Evolutionary conservation across 2,888 invertebrate species (phyloP).

Genomic region (Drosophila paramelanica): DNA sequence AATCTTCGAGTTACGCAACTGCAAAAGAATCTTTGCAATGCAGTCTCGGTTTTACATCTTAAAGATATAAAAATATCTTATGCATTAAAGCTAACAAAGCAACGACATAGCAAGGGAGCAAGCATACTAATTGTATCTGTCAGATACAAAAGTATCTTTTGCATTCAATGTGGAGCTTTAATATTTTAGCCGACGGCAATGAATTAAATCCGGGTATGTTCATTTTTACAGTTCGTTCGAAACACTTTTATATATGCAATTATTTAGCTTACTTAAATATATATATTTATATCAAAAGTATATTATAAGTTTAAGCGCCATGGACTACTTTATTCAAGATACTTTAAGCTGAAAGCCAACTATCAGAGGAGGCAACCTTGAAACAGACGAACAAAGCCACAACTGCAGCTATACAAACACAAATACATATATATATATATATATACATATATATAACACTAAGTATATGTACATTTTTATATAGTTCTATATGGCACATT

Average conservation of each 20-base stretch:
- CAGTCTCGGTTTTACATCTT: not conserved
- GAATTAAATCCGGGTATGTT: too few species aligned
- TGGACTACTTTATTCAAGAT: not conserved
- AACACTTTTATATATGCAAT: too few species aligned
- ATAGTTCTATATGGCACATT: constrained; percentile 27
- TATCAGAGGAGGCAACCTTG: constrained; percentile 42
- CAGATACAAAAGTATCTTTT: constrained; percentile 15
- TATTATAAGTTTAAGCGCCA: too few species aligned
- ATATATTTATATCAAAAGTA: too few species aligned
- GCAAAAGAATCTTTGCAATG: not conserved
- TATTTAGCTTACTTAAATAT: too few species aligned
- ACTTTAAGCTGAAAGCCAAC: constrained; percentile 6
- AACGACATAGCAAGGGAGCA: not conserved
- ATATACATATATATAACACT: constrained; percentile 5
- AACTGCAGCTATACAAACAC: not conserved
- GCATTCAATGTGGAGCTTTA: not conserved
- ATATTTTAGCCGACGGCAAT: not conserved
- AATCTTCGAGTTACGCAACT: not conserved
- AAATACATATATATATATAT: not conserved
- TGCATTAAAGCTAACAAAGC: not conserved
- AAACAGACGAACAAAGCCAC: constrained; percentile 8
- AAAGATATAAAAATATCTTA: not conserved
- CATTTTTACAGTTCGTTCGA: too few species aligned
- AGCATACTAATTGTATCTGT: not conserved
- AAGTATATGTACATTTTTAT: constrained; percentile 3